These are phyloP conservation scores for Pachypanchax playfairii DNA, from an alignment of 2,113 vertebrate species.

Conservation along the genomic window DNA sequence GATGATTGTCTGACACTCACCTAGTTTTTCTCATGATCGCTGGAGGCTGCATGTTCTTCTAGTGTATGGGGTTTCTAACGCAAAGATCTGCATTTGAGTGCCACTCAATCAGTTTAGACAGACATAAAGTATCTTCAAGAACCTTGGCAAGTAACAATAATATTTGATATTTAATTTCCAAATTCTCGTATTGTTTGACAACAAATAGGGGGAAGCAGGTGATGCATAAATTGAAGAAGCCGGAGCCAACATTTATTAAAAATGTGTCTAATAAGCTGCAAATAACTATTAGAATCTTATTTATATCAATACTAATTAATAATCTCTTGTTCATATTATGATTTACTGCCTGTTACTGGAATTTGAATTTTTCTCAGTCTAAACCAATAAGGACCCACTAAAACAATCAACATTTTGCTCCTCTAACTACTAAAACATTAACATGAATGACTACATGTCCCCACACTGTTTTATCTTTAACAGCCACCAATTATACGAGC, in stretches of 20 bases:
- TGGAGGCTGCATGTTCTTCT: not conserved
- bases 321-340: not conserved
- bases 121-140: not conserved
- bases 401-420: conserved; percentile 30
- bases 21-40: not conserved
- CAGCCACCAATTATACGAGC: conserved; percentile 71
- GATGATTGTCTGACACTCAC: not conserved
- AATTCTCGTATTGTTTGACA: not conserved
- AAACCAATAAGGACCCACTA: conserved; percentile 5
- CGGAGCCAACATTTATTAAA: not conserved
- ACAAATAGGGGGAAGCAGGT: not conserved
- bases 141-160: not conserved
- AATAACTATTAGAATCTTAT: not conserved
- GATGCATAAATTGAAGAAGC: not conserved
- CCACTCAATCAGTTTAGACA: not conserved
- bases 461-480: conserved; percentile 67
- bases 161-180: not conserved
- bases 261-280: not conserved
- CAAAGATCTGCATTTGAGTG: too few species aligned
- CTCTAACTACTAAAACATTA: not conserved
- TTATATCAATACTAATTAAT: not conserved
- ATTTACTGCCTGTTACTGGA: not conserved
- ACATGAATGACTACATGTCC: conserved; percentile 45
- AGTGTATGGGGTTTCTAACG: too few species aligned
- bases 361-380: not conserved